A percentile compares a stretch with the other conserved stretches of the same genome.
Conservation (phyloP, 2,888 invertebrate species). For the Stenoptilia bipunctidactyla region DNA sequence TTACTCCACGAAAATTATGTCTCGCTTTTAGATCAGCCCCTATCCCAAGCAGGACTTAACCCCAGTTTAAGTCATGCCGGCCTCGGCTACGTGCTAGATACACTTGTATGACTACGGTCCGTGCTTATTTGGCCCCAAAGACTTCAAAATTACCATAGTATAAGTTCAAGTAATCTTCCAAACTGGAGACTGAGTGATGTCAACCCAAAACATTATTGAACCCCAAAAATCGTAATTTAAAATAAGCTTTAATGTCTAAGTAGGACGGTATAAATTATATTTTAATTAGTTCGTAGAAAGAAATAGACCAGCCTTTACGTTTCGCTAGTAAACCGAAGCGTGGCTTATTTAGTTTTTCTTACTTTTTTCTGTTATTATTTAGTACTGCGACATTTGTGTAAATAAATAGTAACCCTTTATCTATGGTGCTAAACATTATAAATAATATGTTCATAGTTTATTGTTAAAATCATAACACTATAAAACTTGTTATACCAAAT, state of each 20-base stretch:
- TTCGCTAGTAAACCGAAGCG: no score
- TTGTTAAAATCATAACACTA: constrained; percentile 12
- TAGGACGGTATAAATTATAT: no score
- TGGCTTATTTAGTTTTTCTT: no score
- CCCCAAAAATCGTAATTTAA: constrained; percentile 12
- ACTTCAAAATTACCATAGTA: constrained; percentile 31
- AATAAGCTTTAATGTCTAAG: background rate
- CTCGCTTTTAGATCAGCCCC: constrained; percentile 47
- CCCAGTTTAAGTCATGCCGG: constrained; percentile 24
- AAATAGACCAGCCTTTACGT: no score
- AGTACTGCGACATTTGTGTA: no score
- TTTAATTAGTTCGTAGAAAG: no score
- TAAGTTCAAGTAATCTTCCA: constrained; percentile 18
- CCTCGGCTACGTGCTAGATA: constrained; percentile 49
- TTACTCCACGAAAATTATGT: constrained; percentile 57
- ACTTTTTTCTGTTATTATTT: no score
- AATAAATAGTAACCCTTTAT: no score
- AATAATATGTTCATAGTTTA: constrained; percentile 6
- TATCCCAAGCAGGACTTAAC: constrained; percentile 23
- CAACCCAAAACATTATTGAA: constrained; percentile 21
- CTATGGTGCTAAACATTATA: constrained; percentile 21
- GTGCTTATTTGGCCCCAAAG: constrained; percentile 27
- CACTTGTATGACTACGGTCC: constrained; percentile 55
- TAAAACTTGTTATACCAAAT: constrained; percentile 57
- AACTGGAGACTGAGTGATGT: constrained; percentile 16